phyloP scores from a whole-genome alignment of 2,888 invertebrate species.

The Mellilla xanthometata region DNA sequence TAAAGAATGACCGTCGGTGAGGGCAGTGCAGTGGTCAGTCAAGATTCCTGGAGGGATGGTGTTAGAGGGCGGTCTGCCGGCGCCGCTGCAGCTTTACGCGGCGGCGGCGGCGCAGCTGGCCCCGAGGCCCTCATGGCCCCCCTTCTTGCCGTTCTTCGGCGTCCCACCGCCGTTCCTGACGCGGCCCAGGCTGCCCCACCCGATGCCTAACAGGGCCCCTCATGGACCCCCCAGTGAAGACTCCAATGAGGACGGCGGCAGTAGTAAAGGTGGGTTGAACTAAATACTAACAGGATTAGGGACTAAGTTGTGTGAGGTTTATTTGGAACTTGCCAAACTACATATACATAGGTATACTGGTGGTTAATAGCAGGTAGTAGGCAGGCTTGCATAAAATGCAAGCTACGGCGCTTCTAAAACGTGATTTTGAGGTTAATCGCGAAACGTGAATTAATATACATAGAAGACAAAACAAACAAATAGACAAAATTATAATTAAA shows the following conservation, averaged over 20 bases:
- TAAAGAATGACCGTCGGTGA: conserved; percentile 50
- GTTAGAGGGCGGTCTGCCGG: conserved; percentile 86
- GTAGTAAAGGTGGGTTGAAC: conserved; percentile 67
- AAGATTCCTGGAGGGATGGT: conserved; percentile 82
- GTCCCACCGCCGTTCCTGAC: conserved; percentile 83
- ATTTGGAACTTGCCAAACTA: no score
- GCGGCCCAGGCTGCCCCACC: conserved; percentile 67
- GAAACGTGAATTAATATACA: no score
- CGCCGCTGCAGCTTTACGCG: conserved; percentile 87
- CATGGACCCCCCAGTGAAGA: conserved; percentile 81
- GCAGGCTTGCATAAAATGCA: no score
- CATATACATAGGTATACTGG: no score
- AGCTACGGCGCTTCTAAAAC: no score
- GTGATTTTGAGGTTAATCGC: no score
- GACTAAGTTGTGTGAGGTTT: no score
- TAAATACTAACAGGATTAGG: no score
- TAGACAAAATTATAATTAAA: no score
- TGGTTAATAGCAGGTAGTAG: no score
- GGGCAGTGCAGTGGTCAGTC: conserved; percentile 50
- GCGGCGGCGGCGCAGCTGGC: conserved; percentile 85
- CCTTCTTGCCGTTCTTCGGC: conserved; percentile 83
- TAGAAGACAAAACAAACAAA: no score
- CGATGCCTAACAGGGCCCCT: conserved; percentile 65
- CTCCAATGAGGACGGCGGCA: conserved; percentile 79
- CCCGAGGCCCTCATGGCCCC: conserved; percentile 83